Evolutionary conservation across 2,113 vertebrate species (phyloP).

Genomic region (Greenwoodochromis staneri): DNA sequence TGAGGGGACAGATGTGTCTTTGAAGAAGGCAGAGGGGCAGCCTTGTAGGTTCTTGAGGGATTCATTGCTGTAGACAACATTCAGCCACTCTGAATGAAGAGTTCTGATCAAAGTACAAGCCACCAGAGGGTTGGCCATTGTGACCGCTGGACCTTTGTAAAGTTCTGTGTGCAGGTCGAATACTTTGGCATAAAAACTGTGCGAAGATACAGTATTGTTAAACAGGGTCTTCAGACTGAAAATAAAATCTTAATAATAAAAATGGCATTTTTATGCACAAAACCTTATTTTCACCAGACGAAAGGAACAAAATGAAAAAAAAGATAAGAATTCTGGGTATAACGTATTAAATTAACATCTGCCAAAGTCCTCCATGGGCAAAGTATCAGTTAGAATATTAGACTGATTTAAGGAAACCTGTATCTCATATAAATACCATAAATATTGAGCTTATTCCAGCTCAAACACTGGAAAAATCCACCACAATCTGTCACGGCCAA

Average conservation of each 20-base stretch:
- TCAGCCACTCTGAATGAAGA: slow-evolving; percentile 83
- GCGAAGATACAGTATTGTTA: neutral
- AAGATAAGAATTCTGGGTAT: neutral
- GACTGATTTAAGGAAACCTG: neutral
- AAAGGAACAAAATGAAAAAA: neutral
- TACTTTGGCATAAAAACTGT: slow-evolving; percentile 85
- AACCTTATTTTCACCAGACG: neutral
- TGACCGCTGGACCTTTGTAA: slow-evolving; percentile 47
- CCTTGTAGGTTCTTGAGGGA: slow-evolving; percentile 77
- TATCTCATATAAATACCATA: neutral
- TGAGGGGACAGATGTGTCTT: slow-evolving; percentile 23
- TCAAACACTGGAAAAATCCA: neutral
- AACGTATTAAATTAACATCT: neutral
- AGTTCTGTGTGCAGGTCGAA: slow-evolving; percentile 67
- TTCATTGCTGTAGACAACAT: slow-evolving; percentile 77
- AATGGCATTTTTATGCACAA: neutral
- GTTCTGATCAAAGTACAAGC: slow-evolving; percentile 89
- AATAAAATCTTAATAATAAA: neutral
- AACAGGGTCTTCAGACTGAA: neutral
- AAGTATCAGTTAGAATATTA: neutral
- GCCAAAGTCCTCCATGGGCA: neutral
- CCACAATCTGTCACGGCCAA: too few species aligned
- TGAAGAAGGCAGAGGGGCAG: slow-evolving; percentile 18
- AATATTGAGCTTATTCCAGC: neutral
- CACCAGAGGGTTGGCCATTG: slow-evolving; percentile 80